Evolutionary conservation across 2,888 invertebrate species (phyloP).

Genomic region (Drosophila fungiperda): DNA sequence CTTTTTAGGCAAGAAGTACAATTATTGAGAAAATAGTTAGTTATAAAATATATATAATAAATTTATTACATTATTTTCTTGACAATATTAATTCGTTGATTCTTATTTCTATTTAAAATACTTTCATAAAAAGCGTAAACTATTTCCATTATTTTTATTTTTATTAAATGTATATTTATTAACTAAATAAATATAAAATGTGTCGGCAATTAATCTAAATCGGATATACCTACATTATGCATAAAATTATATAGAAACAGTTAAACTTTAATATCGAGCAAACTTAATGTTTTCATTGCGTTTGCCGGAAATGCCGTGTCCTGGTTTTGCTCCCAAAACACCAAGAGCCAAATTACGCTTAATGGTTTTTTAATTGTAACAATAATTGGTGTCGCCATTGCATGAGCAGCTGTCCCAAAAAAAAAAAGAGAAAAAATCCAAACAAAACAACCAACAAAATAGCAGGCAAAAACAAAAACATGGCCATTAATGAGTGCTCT

Average conservation of each 20-base stretch:
- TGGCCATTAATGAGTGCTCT: constrained; percentile 65
- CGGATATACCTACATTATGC: constrained; percentile 8
- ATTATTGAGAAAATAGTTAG: not conserved
- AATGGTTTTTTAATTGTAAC: constrained; percentile 84
- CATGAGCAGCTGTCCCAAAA: constrained; percentile 38
- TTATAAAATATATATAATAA: too few species aligned
- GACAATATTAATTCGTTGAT: too few species aligned
- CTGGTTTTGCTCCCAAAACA: constrained; percentile 26
- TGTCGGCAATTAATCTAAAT: constrained; percentile 27
- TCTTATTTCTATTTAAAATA: too few species aligned
- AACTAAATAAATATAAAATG: too few species aligned
- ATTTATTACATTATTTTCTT: too few species aligned
- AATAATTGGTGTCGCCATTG: constrained; percentile 82
- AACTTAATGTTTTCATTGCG: constrained; percentile 73
- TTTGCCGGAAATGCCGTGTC: constrained; percentile 68
- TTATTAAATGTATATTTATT: too few species aligned
- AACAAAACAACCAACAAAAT: not conserved
- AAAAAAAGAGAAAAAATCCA: constrained; percentile 11
- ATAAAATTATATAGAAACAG: constrained; percentile 8
- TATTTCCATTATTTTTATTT: too few species aligned
- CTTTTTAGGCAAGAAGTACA: not conserved
- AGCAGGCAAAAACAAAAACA: constrained; percentile 32
- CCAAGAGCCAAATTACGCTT: constrained; percentile 74
- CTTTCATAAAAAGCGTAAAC: too few species aligned
- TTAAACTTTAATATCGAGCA: constrained; percentile 45